These are phyloP conservation scores for Platichthys stellatus DNA, from an alignment of 2,113 vertebrate species.

Conservation along the genomic window DNA sequence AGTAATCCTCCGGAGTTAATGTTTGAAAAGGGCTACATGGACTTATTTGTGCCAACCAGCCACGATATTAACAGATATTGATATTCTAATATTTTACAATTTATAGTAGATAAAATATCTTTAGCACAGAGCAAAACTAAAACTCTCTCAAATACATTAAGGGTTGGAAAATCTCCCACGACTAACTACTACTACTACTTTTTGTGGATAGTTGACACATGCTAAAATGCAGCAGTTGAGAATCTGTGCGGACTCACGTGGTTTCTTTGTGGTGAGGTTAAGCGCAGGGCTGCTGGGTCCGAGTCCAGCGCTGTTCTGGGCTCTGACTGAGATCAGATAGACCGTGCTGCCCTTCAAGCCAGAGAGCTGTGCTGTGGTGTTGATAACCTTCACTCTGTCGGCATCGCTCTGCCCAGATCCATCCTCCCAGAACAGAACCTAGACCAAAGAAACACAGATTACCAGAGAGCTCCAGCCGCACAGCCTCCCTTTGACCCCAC, in stretches of 20 bases:
- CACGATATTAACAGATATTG: no score
- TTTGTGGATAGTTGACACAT: no score
- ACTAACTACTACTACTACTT: no score
- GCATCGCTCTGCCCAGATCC: slow-evolving; percentile 85
- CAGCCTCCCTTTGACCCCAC: neutral
- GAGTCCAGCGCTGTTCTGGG: slow-evolving; percentile 89
- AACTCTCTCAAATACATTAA: no score
- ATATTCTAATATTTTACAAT: no score
- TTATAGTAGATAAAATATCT: no score
- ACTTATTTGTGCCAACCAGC: no score
- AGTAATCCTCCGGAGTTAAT: no score
- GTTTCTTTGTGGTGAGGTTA: slow-evolving; percentile 92
- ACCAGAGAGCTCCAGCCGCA: slow-evolving; percentile 1
- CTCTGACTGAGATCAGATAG: slow-evolving; percentile 88
- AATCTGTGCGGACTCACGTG: slow-evolving; percentile 82
- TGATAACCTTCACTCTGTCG: slow-evolving; percentile 81
- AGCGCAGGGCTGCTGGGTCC: slow-evolving; percentile 85
- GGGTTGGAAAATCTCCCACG: no score
- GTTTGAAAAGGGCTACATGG: no score
- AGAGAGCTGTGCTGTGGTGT: slow-evolving; percentile 83
- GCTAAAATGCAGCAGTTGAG: neutral
- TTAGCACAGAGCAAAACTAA: no score
- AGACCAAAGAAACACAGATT: slow-evolving; percentile 38
- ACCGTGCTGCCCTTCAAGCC: slow-evolving; percentile 85
- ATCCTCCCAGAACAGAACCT: slow-evolving; percentile 91